Percentiles rank a stretch among this genome's conserved stretches.
Evolutionary conservation across 2,888 invertebrate species (phyloP).

Genomic region (Synergus umbraculus): DNA sequence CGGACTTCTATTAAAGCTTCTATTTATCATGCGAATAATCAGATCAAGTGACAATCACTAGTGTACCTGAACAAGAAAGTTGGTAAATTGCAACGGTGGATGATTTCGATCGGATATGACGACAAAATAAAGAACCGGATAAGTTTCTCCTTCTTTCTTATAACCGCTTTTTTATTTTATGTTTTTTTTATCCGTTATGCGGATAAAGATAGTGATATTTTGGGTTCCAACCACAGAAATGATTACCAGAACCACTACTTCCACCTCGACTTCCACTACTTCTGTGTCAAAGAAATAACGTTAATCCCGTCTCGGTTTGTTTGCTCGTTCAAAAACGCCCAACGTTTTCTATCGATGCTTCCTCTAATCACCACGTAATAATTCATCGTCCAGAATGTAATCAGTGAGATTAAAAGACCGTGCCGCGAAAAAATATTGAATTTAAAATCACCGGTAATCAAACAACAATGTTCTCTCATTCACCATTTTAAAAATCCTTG

Average conservation of each 20-base stretch:
- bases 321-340: constrained; percentile 55
- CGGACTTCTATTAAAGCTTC: background rate
- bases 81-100: constrained; percentile 27
- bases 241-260: constrained; percentile 51
- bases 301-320: constrained; percentile 61
- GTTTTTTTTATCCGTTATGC: background rate
- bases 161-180: constrained; percentile 3
- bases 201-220: constrained; percentile 50
- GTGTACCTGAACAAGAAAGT: constrained; percentile 14
- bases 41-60: constrained; percentile 6
- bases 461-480: constrained; percentile 35
- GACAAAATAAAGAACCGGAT: constrained; percentile 20
- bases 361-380: constrained; percentile 50
- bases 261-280: constrained; percentile 42
- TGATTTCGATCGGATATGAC: constrained; percentile 8
- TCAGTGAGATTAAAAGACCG: constrained; percentile 50
- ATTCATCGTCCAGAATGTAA: constrained; percentile 14
- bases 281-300: constrained; percentile 62
- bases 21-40: constrained; percentile 9
- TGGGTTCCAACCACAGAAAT: constrained; percentile 55
- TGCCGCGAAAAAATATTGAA: constrained; percentile 48
- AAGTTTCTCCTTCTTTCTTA: constrained; percentile 11
- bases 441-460: constrained; percentile 48
- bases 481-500: background rate
- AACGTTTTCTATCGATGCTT: constrained; percentile 52